These are phyloP conservation scores for Vanessa cardui DNA, from an alignment of 2,888 invertebrate genomes.

Conservation along the genomic window DNA sequence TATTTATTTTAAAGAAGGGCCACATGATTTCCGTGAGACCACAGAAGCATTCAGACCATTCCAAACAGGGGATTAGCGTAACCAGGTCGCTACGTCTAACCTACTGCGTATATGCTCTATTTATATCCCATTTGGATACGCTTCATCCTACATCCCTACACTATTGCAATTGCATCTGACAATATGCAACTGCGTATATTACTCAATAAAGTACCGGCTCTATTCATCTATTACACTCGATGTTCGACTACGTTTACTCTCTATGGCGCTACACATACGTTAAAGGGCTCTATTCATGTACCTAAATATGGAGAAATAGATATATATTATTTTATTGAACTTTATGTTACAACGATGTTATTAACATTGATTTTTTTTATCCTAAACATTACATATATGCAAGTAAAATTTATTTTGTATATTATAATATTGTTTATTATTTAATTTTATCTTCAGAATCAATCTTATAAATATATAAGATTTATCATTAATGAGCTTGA, in stretches of 20 bases:
- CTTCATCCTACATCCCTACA: slow-evolving; percentile 42
- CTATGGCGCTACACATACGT: background rate
- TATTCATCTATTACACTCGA: slow-evolving; percentile 11
- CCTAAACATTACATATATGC: no score
- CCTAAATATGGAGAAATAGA: background rate
- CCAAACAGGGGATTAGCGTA: slow-evolving; percentile 58
- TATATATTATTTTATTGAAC: background rate
- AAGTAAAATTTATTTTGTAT: no score
- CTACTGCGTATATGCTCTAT: slow-evolving; percentile 51
- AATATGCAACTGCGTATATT: slow-evolving; percentile 43
- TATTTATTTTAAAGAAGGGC: slow-evolving; percentile 51
- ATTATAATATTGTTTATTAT: no score
- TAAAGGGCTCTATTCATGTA: no score
- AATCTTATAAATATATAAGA: no score
- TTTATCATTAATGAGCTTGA: no score
- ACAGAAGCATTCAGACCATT: slow-evolving; percentile 50
- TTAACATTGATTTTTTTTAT: no score
- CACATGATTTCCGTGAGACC: slow-evolving; percentile 49
- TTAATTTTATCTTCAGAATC: no score
- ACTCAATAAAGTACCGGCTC: slow-evolving; percentile 30
- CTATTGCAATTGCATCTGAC: slow-evolving; percentile 49
- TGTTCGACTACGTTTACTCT: background rate
- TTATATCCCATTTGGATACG: slow-evolving; percentile 57
- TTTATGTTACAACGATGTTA: background rate
- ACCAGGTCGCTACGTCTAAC: slow-evolving; percentile 61